A percentile compares a stretch with the other conserved stretches of the same genome.
These are phyloP conservation scores for Andrena hattorfiana DNA, from an alignment of 2,888 invertebrate genomes.

Conservation along the genomic window DNA sequence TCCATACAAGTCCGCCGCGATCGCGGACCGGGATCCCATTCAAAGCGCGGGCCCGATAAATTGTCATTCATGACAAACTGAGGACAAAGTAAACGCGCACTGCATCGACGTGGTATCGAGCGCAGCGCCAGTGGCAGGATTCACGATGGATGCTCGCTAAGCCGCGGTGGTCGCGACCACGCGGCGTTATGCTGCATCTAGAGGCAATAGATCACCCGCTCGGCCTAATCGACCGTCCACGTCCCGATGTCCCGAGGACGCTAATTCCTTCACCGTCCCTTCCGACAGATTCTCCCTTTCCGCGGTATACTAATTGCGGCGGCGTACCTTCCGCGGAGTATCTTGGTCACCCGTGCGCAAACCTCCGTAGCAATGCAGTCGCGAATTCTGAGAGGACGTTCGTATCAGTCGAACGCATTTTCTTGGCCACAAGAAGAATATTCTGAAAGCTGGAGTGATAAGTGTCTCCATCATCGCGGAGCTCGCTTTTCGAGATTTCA, in stretches of 20 bases:
- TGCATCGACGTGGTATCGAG: constrained; percentile 36
- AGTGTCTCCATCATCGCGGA: neutral
- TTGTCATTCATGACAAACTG: constrained; percentile 78
- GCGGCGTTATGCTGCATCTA: constrained; percentile 44
- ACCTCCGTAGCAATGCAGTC: neutral
- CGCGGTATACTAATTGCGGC: constrained; percentile 50
- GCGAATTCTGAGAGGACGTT: neutral
- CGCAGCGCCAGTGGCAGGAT: constrained; percentile 4
- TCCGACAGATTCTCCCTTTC: constrained; percentile 33
- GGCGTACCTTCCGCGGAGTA: constrained; percentile 4
- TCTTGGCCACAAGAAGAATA: no score
- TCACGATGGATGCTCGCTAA: constrained; percentile 35
- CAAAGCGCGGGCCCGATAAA: constrained; percentile 71
- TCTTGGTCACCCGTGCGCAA: constrained; percentile 2
- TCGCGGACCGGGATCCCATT: constrained; percentile 34
- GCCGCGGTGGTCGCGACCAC: constrained; percentile 24
- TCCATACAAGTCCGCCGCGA: constrained; percentile 30
- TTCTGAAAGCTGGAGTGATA: no score
- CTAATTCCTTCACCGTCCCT: constrained; percentile 57
- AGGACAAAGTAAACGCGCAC: constrained; percentile 64
- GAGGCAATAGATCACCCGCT: constrained; percentile 66
- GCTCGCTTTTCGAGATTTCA: constrained; percentile 19
- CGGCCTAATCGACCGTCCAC: constrained; percentile 59
- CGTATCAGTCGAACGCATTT: no score
- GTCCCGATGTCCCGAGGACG: constrained; percentile 56